Evolutionary conservation across 2,113 vertebrate genomes (phyloP).

Genomic region (Otis tarda): DNA sequence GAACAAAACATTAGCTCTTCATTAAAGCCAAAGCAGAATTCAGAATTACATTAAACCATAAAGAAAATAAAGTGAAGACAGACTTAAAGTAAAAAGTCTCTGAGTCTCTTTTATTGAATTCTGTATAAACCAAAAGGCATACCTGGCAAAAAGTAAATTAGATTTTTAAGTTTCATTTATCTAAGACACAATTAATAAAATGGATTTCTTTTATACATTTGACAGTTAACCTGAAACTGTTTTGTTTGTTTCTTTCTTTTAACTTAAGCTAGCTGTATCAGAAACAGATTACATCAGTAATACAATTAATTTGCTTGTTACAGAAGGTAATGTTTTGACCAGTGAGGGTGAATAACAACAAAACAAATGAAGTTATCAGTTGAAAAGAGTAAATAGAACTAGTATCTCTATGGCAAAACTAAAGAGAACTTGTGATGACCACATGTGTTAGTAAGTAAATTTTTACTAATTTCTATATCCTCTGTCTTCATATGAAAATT

Average conservation of each 20-base stretch:
- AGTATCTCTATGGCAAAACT: neutral
- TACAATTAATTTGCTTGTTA: neutral
- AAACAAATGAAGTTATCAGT: neutral
- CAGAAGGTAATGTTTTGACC: neutral
- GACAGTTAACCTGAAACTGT: neutral
- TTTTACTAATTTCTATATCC: neutral
- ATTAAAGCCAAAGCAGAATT: neutral
- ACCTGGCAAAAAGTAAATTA: neutral
- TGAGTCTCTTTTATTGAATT: neutral
- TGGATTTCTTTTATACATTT: neutral
- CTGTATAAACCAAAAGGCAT: neutral
- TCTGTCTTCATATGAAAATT: neutral
- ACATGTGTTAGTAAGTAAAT: neutral
- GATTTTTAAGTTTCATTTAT: neutral
- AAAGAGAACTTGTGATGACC: neutral
- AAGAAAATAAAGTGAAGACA: neutral
- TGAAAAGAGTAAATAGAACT: neutral
- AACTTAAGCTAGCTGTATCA: neutral
- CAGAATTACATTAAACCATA: neutral
- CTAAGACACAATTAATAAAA: neutral
- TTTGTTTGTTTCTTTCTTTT: neutral
- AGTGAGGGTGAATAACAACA: neutral
- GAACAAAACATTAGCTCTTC: neutral
- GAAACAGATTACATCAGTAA: neutral
- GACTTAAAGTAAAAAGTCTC: neutral